Conservation (phyloP, 2,113 vertebrate species). For the Prolemur simus region DNA sequence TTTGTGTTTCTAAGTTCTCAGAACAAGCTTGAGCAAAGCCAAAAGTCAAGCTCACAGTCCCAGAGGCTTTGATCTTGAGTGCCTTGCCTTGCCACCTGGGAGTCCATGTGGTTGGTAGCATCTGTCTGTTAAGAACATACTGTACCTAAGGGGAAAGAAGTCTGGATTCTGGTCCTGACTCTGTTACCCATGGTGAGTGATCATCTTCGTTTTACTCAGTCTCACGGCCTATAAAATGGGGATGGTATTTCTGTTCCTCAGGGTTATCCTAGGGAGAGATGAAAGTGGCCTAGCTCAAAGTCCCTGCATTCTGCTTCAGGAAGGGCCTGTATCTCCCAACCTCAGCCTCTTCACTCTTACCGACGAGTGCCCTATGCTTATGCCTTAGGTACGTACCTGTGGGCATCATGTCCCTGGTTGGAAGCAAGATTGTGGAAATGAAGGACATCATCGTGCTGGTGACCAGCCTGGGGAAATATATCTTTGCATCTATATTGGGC, state of each 20-base stretch:
- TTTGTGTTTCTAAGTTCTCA: slow-evolving; percentile 34
- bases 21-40: neutral
- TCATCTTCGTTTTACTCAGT: neutral
- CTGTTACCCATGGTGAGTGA: neutral
- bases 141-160: neutral
- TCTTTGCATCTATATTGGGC: slow-evolving; percentile 96
- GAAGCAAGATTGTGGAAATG: slow-evolving; percentile 99
- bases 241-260: neutral
- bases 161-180: neutral
- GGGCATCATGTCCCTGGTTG: slow-evolving; percentile 97
- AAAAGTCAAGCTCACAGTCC: neutral
- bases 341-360: neutral
- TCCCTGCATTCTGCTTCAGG: neutral
- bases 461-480: slow-evolving; percentile 97
- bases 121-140: neutral
- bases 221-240: neutral
- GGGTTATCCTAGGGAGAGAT: neutral
- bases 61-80: neutral
- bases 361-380: neutral
- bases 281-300: neutral
- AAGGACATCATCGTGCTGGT: slow-evolving; percentile 93
- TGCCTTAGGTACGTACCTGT: slow-evolving; percentile 94
- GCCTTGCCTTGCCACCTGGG: neutral
- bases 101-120: neutral
- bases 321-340: neutral